Evolutionary conservation across 2,888 invertebrate species (phyloP).

Genomic region (Agriopis marginaria): DNA sequence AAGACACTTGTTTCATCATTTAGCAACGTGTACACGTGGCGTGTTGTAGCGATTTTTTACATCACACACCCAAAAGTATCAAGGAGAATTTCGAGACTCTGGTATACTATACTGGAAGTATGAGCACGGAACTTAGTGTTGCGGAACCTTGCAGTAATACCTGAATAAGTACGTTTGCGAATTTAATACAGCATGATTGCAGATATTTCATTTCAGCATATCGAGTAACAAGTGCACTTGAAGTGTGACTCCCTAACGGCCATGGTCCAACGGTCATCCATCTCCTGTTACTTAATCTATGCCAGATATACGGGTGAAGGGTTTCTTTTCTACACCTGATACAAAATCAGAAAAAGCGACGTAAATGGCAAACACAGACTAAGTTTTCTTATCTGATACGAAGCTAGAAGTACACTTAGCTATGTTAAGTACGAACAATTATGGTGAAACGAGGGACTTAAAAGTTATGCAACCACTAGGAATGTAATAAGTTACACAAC

Average conservation of each 20-base stretch:
- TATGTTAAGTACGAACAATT: conserved; percentile 11
- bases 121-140: neutral
- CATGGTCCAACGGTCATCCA: conserved; percentile 74
- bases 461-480: conserved; percentile 32
- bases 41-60: neutral
- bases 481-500: conserved; percentile 45
- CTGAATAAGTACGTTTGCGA: conserved; percentile 16
- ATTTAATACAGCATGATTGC: conserved; percentile 49
- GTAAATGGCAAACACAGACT: neutral
- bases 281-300: conserved; percentile 67
- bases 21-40: neutral
- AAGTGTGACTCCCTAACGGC: conserved; percentile 78
- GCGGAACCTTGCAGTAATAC: conserved; percentile 5
- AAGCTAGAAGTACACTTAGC: neutral
- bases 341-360: conserved; percentile 21
- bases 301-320: conserved; percentile 36
- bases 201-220: conserved; percentile 70
- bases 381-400: neutral
- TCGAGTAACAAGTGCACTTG: conserved; percentile 75
- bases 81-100: neutral
- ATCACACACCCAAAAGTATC: neutral
- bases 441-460: conserved; percentile 7
- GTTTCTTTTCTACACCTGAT: conserved; percentile 24
- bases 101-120: neutral
- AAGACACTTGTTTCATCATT: neutral